Evolutionary conservation across 2,797 vertebrate genomes (phyloP).

Genomic region (Rhabdophis nuchalis): DNA sequence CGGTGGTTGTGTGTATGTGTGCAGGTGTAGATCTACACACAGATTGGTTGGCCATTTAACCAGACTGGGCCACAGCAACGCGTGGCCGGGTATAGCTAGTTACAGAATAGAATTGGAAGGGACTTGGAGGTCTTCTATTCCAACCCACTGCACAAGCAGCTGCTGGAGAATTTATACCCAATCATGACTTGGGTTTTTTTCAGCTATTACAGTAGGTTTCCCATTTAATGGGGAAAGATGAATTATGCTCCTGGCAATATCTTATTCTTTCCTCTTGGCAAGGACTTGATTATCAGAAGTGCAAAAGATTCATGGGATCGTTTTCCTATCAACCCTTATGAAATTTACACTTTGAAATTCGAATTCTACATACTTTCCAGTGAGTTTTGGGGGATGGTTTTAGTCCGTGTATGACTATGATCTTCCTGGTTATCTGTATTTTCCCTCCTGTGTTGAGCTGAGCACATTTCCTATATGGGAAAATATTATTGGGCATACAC

Average conservation of each 20-base stretch:
- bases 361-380: not conserved
- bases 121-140: too few species aligned
- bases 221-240: not conserved
- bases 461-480: not conserved
- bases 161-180: not conserved
- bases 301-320: not conserved
- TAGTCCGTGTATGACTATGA: not conserved
- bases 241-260: not conserved
- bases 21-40: too few species aligned
- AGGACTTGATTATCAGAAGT: not conserved
- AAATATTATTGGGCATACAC: not conserved
- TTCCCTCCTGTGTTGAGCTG: not conserved
- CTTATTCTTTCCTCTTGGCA: not conserved
- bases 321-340: not conserved
- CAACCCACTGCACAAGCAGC: not conserved
- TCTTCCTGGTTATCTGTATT: not conserved
- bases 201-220: not conserved
- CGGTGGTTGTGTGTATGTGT: too few species aligned
- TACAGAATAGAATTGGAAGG: not conserved
- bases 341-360: not conserved
- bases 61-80: too few species aligned
- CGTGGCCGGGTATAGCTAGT: too few species aligned
- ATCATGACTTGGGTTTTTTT: not conserved
- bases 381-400: not conserved
- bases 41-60: too few species aligned